Base-by-base conservation (phyloP, 2,888 invertebrate species). In the Acleris holmiana region DNA sequence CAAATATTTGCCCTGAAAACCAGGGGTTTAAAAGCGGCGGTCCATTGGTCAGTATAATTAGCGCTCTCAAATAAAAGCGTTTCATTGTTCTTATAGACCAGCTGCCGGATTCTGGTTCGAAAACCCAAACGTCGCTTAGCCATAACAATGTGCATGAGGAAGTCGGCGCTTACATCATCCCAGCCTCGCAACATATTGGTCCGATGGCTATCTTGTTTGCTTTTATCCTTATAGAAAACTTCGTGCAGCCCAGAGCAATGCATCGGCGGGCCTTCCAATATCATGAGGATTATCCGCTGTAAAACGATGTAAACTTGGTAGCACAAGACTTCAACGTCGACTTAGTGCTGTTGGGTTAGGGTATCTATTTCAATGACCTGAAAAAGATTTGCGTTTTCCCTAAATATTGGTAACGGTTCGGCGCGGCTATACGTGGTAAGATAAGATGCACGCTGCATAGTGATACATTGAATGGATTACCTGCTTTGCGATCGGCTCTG, bases 201-300 rank as follows among this genome's bases (percentile, higher is more conserved):
- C 77, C 85, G 86, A 90, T 88, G 86, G 86, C 84, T 87, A 91
- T 90, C 92, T 88, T 91, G 91, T 91, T 91, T 90, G 90, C 91
- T 90, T 90, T 91, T 91, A 91, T 91, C 88, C 90, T 91, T 91
- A 91, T 91, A 91, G 89, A 91, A 91, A 91, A 91, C 90, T 91
- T 90, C 81, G 90, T 90, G 89, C 89, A 91, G 90, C 85, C 85
- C 86, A 83, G 84, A 86, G 91, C 65, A 88, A 90, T 91, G 91
- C 91, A 89, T 84, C 86, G 86, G 78, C 86, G 82, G 80, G 88
- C 87, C 89, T 87, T 91, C 89, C 91, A 91, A 91, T 91, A 91
- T 91, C 89, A 87, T 83, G 78, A 76, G 89, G 91, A 91, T 91
- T 88, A 91, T 88, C 83, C 83, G 75, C 76, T 77, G 83, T 81